Base-by-base conservation (phyloP, 35 echinoderm and acorn worm species). In the Nesometra sesokonis region DNA sequence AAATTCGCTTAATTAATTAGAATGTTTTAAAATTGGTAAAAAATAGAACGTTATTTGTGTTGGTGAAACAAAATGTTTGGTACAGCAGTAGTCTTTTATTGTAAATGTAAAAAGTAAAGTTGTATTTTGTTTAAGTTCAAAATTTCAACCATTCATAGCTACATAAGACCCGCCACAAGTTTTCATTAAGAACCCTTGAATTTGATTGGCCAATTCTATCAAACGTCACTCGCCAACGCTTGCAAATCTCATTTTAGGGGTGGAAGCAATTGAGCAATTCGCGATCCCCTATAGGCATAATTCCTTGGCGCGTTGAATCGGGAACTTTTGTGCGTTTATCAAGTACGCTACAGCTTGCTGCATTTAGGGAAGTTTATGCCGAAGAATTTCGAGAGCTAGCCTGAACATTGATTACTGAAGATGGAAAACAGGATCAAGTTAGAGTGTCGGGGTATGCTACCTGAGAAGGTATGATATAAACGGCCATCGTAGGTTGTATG, bases 361-460 rank as follows among this genome's bases (percentile, higher is more conserved):
- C 52, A 85, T 85, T 85, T 37, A 52, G 43, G 83, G 43, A 85
- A 52, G 36, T 30, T 34, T 47, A 85, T 31, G 43, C 31, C 43
- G 37, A 32, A 32, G 83, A 52, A 57, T 47, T 52, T 85, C 43
- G 83, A 52, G 83, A 85, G 39, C 43, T 40, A 85, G 57, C 83
- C 37, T 29, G 77, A 77, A 32, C 34, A 78, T n/a, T n/a, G n/a
- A 77, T 79, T 87, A 40, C 21, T 17, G 35, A 78, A 77, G 83
- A 91, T 91, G 89, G 89, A 85, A 19, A 86, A 85, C 32, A 77
- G 89, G 78, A 86, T 91, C 36, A 84, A 91, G 35, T 79, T 91
- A 35, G 89, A 91, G 84, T 85, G 83, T 36, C 89, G 84, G 17
- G 77, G 89, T 37, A 86, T 57, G 34, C 31, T 36, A 29, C 84